phyloP scores from a whole-genome alignment of 2,113 vertebrate genomes.

The Petrocephalus zakoni region DNA sequence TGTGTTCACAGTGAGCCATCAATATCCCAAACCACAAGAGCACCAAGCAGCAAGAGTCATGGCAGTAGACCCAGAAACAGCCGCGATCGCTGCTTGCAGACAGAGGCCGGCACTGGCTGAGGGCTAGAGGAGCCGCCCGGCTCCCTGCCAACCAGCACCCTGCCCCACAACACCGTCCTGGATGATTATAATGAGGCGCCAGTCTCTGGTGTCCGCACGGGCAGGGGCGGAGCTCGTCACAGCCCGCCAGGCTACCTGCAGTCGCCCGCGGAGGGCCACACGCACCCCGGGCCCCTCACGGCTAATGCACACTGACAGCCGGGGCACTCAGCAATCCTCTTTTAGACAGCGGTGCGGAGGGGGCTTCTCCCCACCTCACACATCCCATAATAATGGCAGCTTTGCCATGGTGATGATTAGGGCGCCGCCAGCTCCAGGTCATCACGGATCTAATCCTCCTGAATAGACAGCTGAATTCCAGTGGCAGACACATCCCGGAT shows the following conservation, averaged over 20 bases:
- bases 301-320: constrained; percentile 44
- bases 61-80: background rate
- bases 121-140: background rate
- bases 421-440: constrained; percentile 40
- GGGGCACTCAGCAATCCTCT: constrained; percentile 45
- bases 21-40: background rate
- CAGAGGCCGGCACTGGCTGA: background rate
- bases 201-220: background rate
- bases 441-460: constrained; percentile 52
- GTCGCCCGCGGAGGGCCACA: background rate
- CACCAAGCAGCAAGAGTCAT: background rate
- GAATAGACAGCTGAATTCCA: constrained; percentile 43
- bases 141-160: too few relatives aligned
- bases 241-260: background rate
- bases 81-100: background rate
- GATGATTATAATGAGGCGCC: background rate
- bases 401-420: constrained; percentile 57
- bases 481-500: constrained; percentile 27
- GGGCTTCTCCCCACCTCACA: constrained; percentile 30
- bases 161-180: too few relatives aligned
- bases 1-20: background rate
- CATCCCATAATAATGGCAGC: constrained; percentile 38
- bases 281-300: background rate
- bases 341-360: constrained; percentile 28
- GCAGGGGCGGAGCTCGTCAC: background rate